Evolutionary conservation across 2,113 vertebrate species (phyloP), one percentile per base, ranked within the genome.

Genomic region (Hemichromis elongatus): DNA sequence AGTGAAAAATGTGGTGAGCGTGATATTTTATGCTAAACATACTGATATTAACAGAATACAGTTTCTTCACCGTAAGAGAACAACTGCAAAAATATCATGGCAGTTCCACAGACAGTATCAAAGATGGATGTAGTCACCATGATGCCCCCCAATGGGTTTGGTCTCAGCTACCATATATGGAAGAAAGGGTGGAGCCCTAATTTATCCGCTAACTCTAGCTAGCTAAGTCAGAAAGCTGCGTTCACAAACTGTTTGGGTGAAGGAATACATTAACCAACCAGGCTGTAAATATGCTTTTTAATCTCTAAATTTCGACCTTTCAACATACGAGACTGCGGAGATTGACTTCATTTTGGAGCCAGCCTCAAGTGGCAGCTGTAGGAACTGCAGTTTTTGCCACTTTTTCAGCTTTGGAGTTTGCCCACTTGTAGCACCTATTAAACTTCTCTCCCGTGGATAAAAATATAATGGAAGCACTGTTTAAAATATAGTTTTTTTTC

Each of bases 241-340:
- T 37, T 63, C 30, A 37, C 18, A 37, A 1, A 63, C 30, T 37
- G 59, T 37, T 63, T 7, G 10, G 59, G 10, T 63, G 3, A 30
- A n/a, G 59, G 30, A 63, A 3, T 63, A 0, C 0, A 0, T 35
- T n/a, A 63, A 63, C n/a, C n/a, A 10, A 37, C 59, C 6, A 63
- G 59, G 4, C 6, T n/a, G 0, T 63, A 63, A 37, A 63, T 63
- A n/a, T 63, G 59, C 33, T 1, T 63, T 37, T 21, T 37, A 63
- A 21, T 63, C 59, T 63, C 59, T 63, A 37, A 63, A 1, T 19
- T 0, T 21, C 4, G n/a, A 63, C 59, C 59, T 37, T 63, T 63
- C 2, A 63, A 8, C 7, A 0, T 37, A 3, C n/a, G 57, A 63
- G 59, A 37, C 10, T 63, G 33, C 37, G 10, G 33, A 37, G 59